Evolutionary conservation across 2,113 vertebrate species (phyloP).

Genomic region (Anguilla japonica): DNA sequence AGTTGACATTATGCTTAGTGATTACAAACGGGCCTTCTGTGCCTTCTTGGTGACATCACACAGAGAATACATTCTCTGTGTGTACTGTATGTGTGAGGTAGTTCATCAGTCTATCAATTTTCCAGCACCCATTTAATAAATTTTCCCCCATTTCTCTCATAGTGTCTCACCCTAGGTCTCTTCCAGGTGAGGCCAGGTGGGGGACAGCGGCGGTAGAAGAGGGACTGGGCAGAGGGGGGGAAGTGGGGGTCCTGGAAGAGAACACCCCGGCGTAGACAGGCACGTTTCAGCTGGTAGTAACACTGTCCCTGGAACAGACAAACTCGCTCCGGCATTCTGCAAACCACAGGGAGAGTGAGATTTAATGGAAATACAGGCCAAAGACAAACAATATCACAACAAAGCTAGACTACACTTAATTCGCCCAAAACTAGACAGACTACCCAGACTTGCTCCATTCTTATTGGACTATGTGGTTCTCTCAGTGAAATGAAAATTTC

Average conservation of each 20-base stretch:
- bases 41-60: no score
- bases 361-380: background rate
- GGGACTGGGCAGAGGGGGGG: conserved; percentile 62
- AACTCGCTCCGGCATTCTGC: conserved; percentile 63
- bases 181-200: conserved; percentile 73
- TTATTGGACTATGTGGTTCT: background rate
- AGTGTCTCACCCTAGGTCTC: conserved; percentile 68
- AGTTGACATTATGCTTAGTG: no score
- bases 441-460: background rate
- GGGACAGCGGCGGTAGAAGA: conserved; percentile 71
- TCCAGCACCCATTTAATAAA: no score
- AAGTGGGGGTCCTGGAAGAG: conserved; percentile 76
- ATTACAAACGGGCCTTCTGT: no score
- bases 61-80: background rate
- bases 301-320: conserved; percentile 66
- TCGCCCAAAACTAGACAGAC: background rate
- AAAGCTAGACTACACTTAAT: background rate
- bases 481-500: no score
- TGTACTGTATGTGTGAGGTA: no score
- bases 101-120: no score
- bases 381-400: background rate
- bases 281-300: conserved; percentile 63
- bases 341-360: background rate
- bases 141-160: background rate
- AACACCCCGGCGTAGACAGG: conserved; percentile 57